Evolutionary conservation across 2,113 vertebrate species (phyloP).

Genomic region (Petromus typicus): DNA sequence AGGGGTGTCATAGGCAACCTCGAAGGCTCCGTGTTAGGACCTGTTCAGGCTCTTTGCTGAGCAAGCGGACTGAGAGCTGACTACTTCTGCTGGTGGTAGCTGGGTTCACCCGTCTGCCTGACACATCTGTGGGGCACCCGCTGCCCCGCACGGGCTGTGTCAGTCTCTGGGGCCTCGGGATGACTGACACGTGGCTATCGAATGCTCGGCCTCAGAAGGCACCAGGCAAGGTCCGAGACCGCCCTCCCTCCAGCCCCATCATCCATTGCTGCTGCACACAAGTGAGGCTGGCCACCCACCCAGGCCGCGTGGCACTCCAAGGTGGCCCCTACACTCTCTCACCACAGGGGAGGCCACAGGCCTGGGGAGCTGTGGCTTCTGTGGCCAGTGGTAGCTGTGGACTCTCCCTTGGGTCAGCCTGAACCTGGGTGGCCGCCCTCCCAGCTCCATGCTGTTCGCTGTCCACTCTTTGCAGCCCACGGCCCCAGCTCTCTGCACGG

Average conservation of each 20-base stretch:
- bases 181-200: background rate
- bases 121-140: background rate
- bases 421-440: background rate
- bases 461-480: background rate
- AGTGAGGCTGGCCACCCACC: background rate
- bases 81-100: too few relatives aligned
- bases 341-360: background rate
- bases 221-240: too few relatives aligned
- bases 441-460: background rate
- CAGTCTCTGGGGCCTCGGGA: too few relatives aligned
- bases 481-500: background rate
- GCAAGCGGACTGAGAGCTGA: background rate
- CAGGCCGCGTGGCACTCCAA: too few relatives aligned
- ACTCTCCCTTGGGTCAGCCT: background rate
- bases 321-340: background rate
- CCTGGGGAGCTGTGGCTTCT: background rate
- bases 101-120: too few relatives aligned
- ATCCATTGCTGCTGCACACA: too few relatives aligned
- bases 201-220: background rate
- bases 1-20: too few relatives aligned
- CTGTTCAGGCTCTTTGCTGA: background rate
- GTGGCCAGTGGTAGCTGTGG: background rate
- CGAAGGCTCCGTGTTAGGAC: background rate
- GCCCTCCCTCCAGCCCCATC: background rate
- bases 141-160: rapidly evolving